Evolutionary conservation across 2,113 vertebrate species (phyloP).

Genomic region (Pachyramphus minor): DNA sequence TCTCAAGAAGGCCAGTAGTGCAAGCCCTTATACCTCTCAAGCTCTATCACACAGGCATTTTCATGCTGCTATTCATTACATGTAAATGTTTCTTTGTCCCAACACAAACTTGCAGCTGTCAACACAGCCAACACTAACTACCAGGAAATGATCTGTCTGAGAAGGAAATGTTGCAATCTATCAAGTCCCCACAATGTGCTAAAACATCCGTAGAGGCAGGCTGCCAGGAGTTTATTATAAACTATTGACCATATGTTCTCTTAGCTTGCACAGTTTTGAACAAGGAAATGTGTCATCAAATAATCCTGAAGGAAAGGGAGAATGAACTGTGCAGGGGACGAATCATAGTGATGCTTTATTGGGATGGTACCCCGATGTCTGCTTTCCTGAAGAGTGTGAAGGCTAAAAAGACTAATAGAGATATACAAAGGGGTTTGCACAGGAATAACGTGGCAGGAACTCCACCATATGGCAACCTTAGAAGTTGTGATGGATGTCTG

Average conservation of each 20-base stretch:
- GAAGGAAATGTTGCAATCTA: slow-evolving; percentile 55
- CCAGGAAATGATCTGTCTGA: slow-evolving; percentile 61
- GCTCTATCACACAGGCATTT: not conserved
- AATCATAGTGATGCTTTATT: not conserved
- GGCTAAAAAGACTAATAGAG: not conserved
- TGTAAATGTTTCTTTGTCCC: slow-evolving; percentile 44
- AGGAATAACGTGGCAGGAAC: slow-evolving; percentile 21
- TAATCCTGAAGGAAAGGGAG: not conserved
- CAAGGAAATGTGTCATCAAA: slow-evolving; percentile 62
- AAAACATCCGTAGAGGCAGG: slow-evolving; percentile 59
- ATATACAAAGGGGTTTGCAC: not conserved
- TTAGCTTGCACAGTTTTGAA: slow-evolving; percentile 37
- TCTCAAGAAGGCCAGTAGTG: not conserved
- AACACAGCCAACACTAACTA: slow-evolving; percentile 55
- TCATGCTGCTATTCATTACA: slow-evolving; percentile 20
- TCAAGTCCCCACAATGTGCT: slow-evolving; percentile 54
- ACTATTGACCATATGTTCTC: slow-evolving; percentile 49
- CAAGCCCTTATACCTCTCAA: not conserved
- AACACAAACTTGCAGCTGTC: slow-evolving; percentile 50
- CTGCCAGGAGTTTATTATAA: slow-evolving; percentile 58
- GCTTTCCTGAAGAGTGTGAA: slow-evolving; percentile 32
- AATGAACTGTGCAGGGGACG: not conserved
- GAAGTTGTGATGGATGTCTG: not conserved
- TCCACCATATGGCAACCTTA: slow-evolving; percentile 2
- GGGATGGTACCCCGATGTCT: not conserved